Percentiles rank a stretch among this genome's conserved stretches.
Evolutionary conservation across 2,113 vertebrate genomes (phyloP).

Genomic region (Hystrix cristata): DNA sequence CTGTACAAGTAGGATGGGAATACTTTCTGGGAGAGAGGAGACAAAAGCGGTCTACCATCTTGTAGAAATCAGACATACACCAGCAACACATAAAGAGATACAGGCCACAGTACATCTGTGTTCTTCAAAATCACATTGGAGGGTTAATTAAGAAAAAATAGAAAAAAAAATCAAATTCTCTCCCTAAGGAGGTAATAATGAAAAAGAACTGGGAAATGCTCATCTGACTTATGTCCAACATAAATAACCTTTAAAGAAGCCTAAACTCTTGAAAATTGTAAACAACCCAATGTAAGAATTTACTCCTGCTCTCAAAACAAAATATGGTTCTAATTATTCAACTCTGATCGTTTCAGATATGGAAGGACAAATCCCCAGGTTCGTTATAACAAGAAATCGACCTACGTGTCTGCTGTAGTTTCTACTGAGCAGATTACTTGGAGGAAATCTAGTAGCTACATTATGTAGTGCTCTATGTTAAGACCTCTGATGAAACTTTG

Average conservation of each 20-base stretch:
- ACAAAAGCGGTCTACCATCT: not conserved
- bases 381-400: not conserved
- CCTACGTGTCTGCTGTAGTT: not conserved
- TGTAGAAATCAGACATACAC: not conserved
- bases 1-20: not conserved
- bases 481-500: not conserved
- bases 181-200: not conserved
- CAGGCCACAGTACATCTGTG: not conserved
- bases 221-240: not conserved
- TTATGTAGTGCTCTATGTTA: not conserved
- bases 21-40: not conserved
- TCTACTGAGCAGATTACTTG: not conserved
- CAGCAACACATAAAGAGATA: not conserved
- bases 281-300: too few relatives aligned
- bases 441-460: not conserved
- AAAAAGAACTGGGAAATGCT: not conserved
- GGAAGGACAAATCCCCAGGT: not conserved
- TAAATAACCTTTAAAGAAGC: not conserved
- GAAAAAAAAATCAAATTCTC: not conserved
- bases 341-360: too few relatives aligned
- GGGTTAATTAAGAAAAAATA: not conserved
- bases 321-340: not conserved
- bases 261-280: too few relatives aligned
- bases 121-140: not conserved
- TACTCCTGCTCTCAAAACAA: too few relatives aligned